Percentiles rank a stretch among this genome's conserved stretches.
phyloP scores from a whole-genome alignment of 2,113 vertebrate genomes.

The Camarhynchus parvulus region DNA sequence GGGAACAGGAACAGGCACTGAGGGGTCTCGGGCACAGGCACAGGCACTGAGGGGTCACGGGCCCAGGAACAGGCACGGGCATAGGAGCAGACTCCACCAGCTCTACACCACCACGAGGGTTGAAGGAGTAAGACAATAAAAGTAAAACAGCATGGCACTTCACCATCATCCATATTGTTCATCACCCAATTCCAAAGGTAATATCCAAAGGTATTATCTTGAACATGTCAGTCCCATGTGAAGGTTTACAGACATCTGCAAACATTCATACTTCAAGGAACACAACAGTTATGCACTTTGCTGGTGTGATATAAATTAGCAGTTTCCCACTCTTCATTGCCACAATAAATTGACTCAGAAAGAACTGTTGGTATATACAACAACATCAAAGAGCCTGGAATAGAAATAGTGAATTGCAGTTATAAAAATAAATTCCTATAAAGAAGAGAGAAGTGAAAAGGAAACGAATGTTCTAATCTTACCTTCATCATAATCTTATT shows the following conservation, averaged over 20 bases:
- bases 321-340: slow-evolving; percentile 54
- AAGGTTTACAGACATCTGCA: slow-evolving; percentile 12
- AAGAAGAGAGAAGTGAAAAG: slow-evolving; percentile 63
- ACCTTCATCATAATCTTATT: slow-evolving; percentile 83
- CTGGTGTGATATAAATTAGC: slow-evolving; percentile 66
- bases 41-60: no score
- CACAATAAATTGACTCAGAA: slow-evolving; percentile 60
- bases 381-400: slow-evolving; percentile 65
- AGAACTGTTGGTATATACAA: slow-evolving; percentile 55
- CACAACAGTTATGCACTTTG: slow-evolving; percentile 34
- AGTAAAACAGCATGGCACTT: neutral
- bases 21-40: no score
- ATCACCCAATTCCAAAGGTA: neutral
- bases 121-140: neutral
- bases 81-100: neutral
- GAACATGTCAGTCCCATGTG: neutral
- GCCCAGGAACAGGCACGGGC: no score
- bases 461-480: slow-evolving; percentile 78
- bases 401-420: slow-evolving; percentile 60
- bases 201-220: neutral
- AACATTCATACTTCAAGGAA: slow-evolving; percentile 26
- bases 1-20: neutral
- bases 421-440: slow-evolving; percentile 78
- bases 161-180: neutral
- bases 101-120: neutral